Base-by-base conservation (phyloP, 1,140 invertebrate species). In the Dryas iulia region DNA sequence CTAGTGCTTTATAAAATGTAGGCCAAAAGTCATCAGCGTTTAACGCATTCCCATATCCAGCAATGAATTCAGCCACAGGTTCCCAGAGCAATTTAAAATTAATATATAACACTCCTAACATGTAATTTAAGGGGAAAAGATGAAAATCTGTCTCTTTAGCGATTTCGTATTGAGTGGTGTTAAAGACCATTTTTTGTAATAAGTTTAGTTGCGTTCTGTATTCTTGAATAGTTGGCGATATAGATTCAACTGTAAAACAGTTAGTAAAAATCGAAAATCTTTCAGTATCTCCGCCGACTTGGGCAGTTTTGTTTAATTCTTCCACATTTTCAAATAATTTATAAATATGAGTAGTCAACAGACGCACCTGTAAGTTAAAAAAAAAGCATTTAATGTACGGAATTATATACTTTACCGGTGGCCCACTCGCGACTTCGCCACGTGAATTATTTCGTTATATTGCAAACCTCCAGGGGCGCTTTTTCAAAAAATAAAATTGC, bases 1-100 rank as follows among this genome's bases (percentile, higher is more conserved):
- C 78, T 11, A 98, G 82, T 73, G 96, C 94, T 4, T 91, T 78
- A 12, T 94, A 83, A 81, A 96, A 98, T 12, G 96, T 87, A 14
- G 91, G 84, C 97, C 98, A 98, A 92, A 98, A 98, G 52, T 93
- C 89, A 3, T 94, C 83, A 14, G 92, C 91, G 0, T 94, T 83
- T 80, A 97, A 92, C 1, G 93, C 92, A 72, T 93, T 92, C 0
- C 96, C 96, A 82, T 96, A 96, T 6, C 94, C 93, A 2, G 94
- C 91, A 59, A 98, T 95, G 18, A 97, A 92, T 77, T 95, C 94
- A 6, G 93, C 90, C 0, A 96, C 91, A n/a, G 97, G 96, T 54
- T 96, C 95, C 98, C 98, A 99, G 0, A 99, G 78, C 21, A 97
- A 89, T 76, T 96, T 96, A 73, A 98, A 98, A 83, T 98, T 98